Evolutionary conservation across 2,113 vertebrate genomes (phyloP).

Genomic region (Ptyas mucosa): DNA sequence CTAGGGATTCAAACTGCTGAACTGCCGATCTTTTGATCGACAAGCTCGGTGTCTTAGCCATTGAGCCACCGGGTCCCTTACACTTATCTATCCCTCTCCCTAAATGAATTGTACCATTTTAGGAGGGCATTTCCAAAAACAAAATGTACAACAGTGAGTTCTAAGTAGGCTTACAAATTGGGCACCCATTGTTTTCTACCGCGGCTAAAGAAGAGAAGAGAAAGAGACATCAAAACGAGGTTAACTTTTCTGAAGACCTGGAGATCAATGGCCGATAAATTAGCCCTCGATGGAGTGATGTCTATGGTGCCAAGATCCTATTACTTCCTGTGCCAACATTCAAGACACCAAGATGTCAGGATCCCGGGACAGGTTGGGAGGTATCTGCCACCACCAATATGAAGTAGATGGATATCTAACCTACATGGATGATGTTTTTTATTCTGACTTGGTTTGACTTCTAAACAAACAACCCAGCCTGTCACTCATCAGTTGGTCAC

Average conservation of each 20-base stretch:
- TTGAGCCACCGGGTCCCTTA: no score
- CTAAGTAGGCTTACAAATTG: neutral
- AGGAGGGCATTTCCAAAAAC: neutral
- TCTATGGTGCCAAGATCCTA: neutral
- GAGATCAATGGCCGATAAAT: neutral
- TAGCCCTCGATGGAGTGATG: neutral
- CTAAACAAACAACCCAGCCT: neutral
- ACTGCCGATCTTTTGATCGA: no score
- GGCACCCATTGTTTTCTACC: neutral
- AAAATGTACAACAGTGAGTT: neutral
- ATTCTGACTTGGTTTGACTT: neutral
- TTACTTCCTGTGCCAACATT: neutral
- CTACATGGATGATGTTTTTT: neutral
- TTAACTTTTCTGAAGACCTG: neutral
- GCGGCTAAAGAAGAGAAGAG: neutral
- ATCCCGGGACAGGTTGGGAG: neutral
- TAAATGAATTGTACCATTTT: neutral
- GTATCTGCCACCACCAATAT: neutral
- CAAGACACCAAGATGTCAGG: neutral
- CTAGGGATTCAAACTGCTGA: no score
- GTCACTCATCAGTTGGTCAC: neutral
- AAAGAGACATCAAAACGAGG: neutral
- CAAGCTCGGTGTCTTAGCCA: no score
- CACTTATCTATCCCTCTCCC: neutral
- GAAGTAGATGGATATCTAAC: neutral